phyloP scores from a whole-genome alignment of 2,888 invertebrate species.

The Eupithecia pulchellata region DNA sequence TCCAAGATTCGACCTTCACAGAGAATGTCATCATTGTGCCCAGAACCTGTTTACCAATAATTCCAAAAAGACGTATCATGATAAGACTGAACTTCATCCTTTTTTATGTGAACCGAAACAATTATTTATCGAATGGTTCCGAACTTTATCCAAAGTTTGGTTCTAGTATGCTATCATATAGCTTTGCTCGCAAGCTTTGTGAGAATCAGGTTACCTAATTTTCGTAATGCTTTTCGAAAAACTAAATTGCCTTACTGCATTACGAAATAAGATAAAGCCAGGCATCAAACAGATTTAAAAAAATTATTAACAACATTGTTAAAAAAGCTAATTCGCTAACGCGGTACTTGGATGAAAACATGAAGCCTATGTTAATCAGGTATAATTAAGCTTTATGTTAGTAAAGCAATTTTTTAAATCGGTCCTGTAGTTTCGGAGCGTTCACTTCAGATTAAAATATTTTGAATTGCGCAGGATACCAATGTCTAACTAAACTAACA shows the following conservation, averaged over 20 bases:
- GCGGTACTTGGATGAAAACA: neutral
- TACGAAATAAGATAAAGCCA: neutral
- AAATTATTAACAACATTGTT: too few species aligned
- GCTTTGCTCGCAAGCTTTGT: neutral
- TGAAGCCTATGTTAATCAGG: neutral
- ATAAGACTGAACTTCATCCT: too few species aligned
- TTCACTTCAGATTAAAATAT: neutral
- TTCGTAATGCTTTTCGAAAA: neutral
- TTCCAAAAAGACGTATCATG: too few species aligned
- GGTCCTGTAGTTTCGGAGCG: neutral
- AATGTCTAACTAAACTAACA: too few species aligned
- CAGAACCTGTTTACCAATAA: too few species aligned
- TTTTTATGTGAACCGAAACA: too few species aligned
- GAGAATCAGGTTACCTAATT: neutral
- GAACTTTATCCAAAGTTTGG: too few species aligned
- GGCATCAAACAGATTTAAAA: neutral
- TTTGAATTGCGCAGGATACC: neutral
- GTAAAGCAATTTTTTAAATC: neutral
- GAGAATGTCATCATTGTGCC: too few species aligned
- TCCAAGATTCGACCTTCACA: too few species aligned
- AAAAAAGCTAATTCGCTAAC: neutral
- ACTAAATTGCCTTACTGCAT: neutral
- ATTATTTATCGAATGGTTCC: too few species aligned
- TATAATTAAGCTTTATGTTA: neutral
- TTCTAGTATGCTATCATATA: too few species aligned